Evolutionary conservation across 2,888 invertebrate species (phyloP).

Genomic region (Diaperis boleti): DNA sequence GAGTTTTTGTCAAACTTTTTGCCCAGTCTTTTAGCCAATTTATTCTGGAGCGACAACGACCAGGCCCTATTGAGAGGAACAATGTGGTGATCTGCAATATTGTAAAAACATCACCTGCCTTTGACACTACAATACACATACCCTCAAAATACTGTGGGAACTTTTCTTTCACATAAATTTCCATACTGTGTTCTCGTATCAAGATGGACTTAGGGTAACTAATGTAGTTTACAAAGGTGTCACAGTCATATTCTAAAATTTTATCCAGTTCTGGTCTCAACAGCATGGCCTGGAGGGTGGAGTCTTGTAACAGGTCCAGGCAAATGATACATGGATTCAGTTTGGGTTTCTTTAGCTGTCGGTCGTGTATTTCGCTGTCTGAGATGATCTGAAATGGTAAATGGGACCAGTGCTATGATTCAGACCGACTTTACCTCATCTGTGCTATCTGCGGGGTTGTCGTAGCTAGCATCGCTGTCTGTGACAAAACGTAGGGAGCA

Average conservation of each 20-base stretch:
- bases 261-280: constrained; percentile 68
- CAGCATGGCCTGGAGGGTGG: constrained; percentile 68
- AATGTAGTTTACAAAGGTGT: constrained; percentile 76
- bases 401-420: neutral
- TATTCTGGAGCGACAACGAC: constrained; percentile 39
- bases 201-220: constrained; percentile 78
- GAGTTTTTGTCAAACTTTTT: constrained; percentile 66
- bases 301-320: constrained; percentile 77
- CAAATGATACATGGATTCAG: constrained; percentile 76
- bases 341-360: constrained; percentile 60
- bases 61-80: constrained; percentile 58
- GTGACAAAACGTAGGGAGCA: constrained; percentile 15
- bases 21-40: constrained; percentile 41
- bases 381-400: constrained; percentile 12
- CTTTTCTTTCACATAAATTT: constrained; percentile 70
- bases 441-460: constrained; percentile 6
- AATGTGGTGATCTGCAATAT: constrained; percentile 52
- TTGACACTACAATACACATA: constrained; percentile 8
- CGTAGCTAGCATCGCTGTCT: constrained; percentile 4
- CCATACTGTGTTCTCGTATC: constrained; percentile 76
- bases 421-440: neutral
- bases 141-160: constrained; percentile 68
- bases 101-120: constrained; percentile 33
- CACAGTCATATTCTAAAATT: constrained; percentile 72
- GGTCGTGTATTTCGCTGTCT: too few relatives aligned